phyloP scores from a whole-genome alignment of 2,113 vertebrate genomes.

The Dascyllus trimaculatus region DNA sequence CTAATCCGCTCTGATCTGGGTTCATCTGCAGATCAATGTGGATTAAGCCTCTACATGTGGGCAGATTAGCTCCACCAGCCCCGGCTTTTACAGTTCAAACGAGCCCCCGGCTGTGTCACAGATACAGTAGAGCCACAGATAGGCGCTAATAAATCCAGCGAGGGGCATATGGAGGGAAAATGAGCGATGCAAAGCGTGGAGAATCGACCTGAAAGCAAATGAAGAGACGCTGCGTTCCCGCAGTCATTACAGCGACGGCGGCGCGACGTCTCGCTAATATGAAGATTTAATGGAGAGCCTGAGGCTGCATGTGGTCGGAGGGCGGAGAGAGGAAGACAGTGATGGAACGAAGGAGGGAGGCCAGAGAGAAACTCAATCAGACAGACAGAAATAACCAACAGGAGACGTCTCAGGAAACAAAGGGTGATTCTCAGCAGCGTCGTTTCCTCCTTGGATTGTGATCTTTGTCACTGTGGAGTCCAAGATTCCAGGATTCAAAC shows the following conservation, averaged over 20 bases:
- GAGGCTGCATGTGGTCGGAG: slow-evolving; percentile 31
- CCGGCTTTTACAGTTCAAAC: slow-evolving; percentile 42
- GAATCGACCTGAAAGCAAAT: slow-evolving; percentile 57
- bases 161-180: slow-evolving; percentile 42
- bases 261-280: slow-evolving; percentile 47
- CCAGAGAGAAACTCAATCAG: neutral
- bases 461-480: no score
- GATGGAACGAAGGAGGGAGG: slow-evolving; percentile 11
- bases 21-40: slow-evolving; percentile 68
- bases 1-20: slow-evolving; percentile 65
- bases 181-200: slow-evolving; percentile 45
- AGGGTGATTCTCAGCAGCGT: neutral
- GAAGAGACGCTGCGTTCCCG: slow-evolving; percentile 32
- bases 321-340: slow-evolving; percentile 6
- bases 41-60: slow-evolving; percentile 62
- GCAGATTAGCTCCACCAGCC: slow-evolving; percentile 55
- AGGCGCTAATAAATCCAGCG: slow-evolving; percentile 45
- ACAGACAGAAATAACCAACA: slow-evolving; percentile 15
- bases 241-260: slow-evolving; percentile 43
- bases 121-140: slow-evolving; percentile 35
- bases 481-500: no score
- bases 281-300: slow-evolving; percentile 58
- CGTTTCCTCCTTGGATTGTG: no score
- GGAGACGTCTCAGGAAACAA: neutral
- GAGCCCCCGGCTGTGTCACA: slow-evolving; percentile 15